phyloP scores from a whole-genome alignment of 2,113 vertebrate species.

The Sorex araneus region DNA sequence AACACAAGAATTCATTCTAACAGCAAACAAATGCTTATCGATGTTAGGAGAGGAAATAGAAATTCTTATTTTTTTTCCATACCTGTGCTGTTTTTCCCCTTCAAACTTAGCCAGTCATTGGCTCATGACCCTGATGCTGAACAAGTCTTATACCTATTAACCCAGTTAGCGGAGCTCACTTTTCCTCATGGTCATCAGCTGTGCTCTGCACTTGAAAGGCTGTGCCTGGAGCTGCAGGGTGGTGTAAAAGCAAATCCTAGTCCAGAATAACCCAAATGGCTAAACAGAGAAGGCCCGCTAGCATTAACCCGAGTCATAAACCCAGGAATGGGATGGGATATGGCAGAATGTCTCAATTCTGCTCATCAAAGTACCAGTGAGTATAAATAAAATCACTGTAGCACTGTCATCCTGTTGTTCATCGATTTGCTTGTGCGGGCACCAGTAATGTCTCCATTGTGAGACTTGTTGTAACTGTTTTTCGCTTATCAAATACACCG shows the following conservation, averaged over 20 bases:
- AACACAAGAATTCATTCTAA: slow-evolving; percentile 5
- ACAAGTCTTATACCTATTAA: neutral
- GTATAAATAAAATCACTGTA: neutral
- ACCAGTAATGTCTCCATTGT: too few species aligned
- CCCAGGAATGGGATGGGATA: neutral
- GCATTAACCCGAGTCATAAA: neutral
- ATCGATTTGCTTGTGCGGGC: too few species aligned
- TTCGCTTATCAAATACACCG: too few species aligned
- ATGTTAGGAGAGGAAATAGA: slow-evolving; percentile 11
- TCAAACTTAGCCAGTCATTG: neutral
- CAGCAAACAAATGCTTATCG: neutral
- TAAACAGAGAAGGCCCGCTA: neutral
- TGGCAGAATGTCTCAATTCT: neutral
- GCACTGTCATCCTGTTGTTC: too few species aligned
- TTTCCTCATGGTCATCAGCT: neutral
- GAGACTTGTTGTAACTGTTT: too few species aligned
- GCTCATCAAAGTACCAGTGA: neutral
- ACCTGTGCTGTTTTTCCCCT: too few species aligned
- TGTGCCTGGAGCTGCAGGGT: neutral
- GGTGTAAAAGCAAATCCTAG: neutral
- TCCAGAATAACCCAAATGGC: neutral
- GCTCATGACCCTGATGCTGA: too few species aligned
- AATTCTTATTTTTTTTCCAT: slow-evolving; percentile 3
- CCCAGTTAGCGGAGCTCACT: neutral
- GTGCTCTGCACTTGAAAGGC: neutral